Base-by-base conservation (phyloP, 2,113 vertebrate genomes). In the Passerina amoena region DNA sequence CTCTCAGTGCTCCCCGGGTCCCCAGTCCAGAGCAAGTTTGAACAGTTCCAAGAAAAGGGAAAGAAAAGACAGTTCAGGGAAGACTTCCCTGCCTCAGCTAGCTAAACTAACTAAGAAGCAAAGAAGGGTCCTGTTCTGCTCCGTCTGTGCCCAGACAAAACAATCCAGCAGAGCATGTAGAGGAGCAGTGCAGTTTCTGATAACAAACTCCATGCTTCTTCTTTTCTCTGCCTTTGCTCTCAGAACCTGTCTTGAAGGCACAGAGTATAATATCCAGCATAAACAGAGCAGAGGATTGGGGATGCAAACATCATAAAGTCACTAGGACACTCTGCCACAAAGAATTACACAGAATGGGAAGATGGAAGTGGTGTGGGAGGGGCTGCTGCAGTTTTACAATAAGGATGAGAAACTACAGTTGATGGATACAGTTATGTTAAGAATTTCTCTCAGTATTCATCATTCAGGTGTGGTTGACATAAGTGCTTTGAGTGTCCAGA, bases 391-490 rank as follows among this genome's bases (percentile, higher is more conserved):
- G 44, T 70, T 69, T 42, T 61, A 14, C 82, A 69, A 2, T 70
- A n/a, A 38, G 1, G 2, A 25, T 1, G 1, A 56, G 45, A 82
- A 92, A 77, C 65, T 76, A 14, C 7, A 70, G n/a, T n/a, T 91
- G 68, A 79, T 86, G 25, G 33, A 59, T 47, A 37, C 17, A 80
- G 54, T 77, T 71, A n/a, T 6, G 8, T 65, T 91, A 87, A 84
- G 31, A 85, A 86, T 33, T 83, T 87, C 30, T 77, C n/a, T 76
- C 31, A 45, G 28, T 82, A 25, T 88, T 94, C 30, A 25, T 82
- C 38, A 59, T 82, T 85, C 61, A 76, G 38, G 6, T 82, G 16
- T 37, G 48, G 38, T 59, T 73, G 66, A 66, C 14, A 2, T 30
- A 59, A 90, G 17, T 78, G 33, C 35, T 82, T 78, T 66, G 61